Base-by-base conservation (phyloP, 2,113 vertebrate genomes). In the Gulo gulo region DNA sequence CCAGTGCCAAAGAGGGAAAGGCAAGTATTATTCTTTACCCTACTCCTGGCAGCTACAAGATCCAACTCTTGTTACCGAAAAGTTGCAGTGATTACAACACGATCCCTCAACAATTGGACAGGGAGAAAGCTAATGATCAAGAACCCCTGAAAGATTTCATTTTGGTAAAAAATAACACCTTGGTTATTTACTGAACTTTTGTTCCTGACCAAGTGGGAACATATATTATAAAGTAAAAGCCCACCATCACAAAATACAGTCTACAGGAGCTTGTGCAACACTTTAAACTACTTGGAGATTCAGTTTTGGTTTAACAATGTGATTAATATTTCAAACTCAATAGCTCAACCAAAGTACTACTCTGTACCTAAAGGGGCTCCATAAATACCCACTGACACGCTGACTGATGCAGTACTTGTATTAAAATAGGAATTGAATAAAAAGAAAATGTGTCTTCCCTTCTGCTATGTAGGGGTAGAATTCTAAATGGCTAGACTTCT, bases 251-350 rank as follows among this genome's bases (percentile, higher is more conserved):
- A 97, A 97, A 97, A 97, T 97, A 96, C 23, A 97, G 95, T 97
- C 69, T 93, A 96, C 16, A 94, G 81, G 59, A 96, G 93, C 78
- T 94, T 88, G 81, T 97, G 97, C 31, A 92, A 95, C n/a, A 92
- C 45, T 98, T 97, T 93, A 81, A 96, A 92, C 95, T 96, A 95
- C 92, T 85, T 92, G 47, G 97, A 88, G 96, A 98, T 94, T 96
- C 90, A 88, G 92, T 97, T 98, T 97, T 96, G 96, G 96, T 98
- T 97, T 98, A 98, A 98, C 93, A 98, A 97, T 97, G 97, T 97
- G 97, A 98, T 98, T 97, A 98, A 98, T 97, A 98, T 97, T 98
- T 97, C 91, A 97, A 96, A 98, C 94, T 96, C 97, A 97, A 97
- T 91, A 94, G 97, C 88, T 98, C 94, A 97, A 97, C 76, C 84